Base-by-base conservation (phyloP, 2,113 vertebrate species). In the Percopsis transmontana region DNA sequence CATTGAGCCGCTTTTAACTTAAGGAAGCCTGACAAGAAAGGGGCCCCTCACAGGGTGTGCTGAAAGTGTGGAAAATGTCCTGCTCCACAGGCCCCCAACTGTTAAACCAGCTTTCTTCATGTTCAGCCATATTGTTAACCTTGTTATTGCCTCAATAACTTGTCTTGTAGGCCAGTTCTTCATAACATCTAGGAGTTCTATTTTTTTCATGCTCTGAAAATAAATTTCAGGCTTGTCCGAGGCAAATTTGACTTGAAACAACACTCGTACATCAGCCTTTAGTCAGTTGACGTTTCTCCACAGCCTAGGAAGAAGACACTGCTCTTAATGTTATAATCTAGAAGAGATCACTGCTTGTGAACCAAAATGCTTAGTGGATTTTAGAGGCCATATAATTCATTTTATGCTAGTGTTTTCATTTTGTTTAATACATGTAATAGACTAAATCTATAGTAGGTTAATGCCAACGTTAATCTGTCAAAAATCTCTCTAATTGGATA, bases 11-110 rank as follows among this genome's bases (percentile, higher is more conserved):
- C 15, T 45, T 7, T 62, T 80, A 74, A 62, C 52, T 82, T 84
- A 67, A 82, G 75, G 70, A 80, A 78, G 61, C 71, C 80, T 80
- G 70, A 74, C 56, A 74, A 80, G 82, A 59, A 90, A 80, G 87
- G 80, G 87, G 89, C 89, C 88, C 72, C 44, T 67, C n/a, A 64
- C 60, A 64, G 82, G 86, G 74, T 44, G 59, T 57, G 52, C n/a
- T 72, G 33, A 63, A 57, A 54, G 15, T 21, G 60, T 68, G 66
- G 51, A 60, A 27, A 52, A 52, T 15, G 3, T 66, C 52, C 56
- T 45, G 14, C 71, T 53, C 41, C 51, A 41, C 53, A 15, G 10
- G 2, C 1, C 42, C 27, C n/a, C 12, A 15, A 33, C 51, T 53
- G 18, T 39, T 74, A 16, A 47, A 54, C 52, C 14, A 15, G 52